Evolutionary conservation across 92 coral and sea anemone genomes (phyloP).

Genomic region (Siderastrea radians): DNA sequence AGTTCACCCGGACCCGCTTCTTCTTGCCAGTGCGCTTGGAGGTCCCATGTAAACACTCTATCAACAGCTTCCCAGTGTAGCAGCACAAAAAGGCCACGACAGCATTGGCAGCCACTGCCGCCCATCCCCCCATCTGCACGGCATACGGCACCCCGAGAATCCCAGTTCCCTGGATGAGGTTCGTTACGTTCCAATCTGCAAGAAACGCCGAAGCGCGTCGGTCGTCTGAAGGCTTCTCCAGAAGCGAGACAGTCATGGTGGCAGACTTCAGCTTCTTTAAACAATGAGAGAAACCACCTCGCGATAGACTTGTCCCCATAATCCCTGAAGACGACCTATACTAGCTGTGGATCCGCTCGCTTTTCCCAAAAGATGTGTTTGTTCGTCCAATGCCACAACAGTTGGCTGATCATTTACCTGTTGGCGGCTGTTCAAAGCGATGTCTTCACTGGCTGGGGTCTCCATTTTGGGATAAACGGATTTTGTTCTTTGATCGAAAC

Average conservation of each 20-base stretch:
- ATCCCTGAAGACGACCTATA: background rate
- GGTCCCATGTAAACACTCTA: constrained; percentile 73
- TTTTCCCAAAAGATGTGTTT: constrained; percentile 1
- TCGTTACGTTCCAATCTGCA: constrained; percentile 87
- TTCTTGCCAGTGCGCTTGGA: constrained; percentile 71
- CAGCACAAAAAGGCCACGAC: constrained; percentile 76
- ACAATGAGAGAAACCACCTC: constrained; percentile 60
- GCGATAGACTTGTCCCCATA: background rate
- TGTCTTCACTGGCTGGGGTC: background rate
- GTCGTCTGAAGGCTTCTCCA: constrained; percentile 77
- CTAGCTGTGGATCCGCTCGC: background rate
- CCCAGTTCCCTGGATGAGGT: constrained; percentile 83
- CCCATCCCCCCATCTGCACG: constrained; percentile 87
- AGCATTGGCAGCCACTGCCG: constrained; percentile 66
- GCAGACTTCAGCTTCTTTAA: constrained; percentile 57
- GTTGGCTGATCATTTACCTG: background rate
- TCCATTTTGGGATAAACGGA: background rate
- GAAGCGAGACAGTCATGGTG: constrained; percentile 70
- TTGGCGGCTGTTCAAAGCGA: constrained; percentile 3
- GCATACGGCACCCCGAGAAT: constrained; percentile 84
- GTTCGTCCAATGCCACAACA: constrained; percentile 13
- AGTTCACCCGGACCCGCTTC: constrained; percentile 79
- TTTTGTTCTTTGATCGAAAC: background rate
- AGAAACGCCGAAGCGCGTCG: constrained; percentile 79
- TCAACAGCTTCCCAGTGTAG: constrained; percentile 77